These are phyloP conservation scores for Octodon degus DNA, from an alignment of 2,113 vertebrate genomes.

Conservation along the genomic window DNA sequence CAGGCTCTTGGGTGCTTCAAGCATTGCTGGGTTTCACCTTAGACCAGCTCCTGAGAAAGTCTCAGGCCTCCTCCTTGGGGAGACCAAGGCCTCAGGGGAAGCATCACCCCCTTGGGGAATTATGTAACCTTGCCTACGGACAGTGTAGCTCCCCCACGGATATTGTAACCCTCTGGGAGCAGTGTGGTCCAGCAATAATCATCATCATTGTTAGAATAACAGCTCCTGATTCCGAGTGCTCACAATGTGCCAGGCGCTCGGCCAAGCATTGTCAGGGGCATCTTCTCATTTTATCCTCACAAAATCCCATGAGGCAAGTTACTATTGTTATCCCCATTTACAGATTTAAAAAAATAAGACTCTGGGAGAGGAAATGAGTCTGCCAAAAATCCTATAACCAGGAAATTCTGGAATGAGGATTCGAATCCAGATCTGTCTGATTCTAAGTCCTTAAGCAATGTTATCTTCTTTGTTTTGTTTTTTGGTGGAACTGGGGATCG, in stretches of 20 bases:
- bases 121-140: slow-evolving; percentile 80
- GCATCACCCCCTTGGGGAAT: slow-evolving; percentile 49
- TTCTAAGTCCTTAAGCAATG: background rate
- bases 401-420: background rate
- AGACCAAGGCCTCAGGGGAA: slow-evolving; percentile 58
- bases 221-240: slow-evolving; percentile 53
- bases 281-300: slow-evolving; percentile 66
- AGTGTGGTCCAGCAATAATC: slow-evolving; percentile 69
- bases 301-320: slow-evolving; percentile 24
- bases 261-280: slow-evolving; percentile 62
- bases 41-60: background rate
- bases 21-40: background rate
- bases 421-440: background rate
- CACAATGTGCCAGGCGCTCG: slow-evolving; percentile 49
- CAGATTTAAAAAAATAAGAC: slow-evolving; percentile 54
- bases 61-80: slow-evolving; percentile 44
- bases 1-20: slow-evolving; percentile 14
- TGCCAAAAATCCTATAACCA: background rate
- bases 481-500: no score
- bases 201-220: slow-evolving; percentile 64
- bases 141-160: slow-evolving; percentile 67
- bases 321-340: slow-evolving; percentile 39
- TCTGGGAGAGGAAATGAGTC: background rate
- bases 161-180: slow-evolving; percentile 74
- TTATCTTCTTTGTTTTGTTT: no score